Evolutionary conservation across 2,888 invertebrate species (phyloP), one percentile per base, ranked within the genome.

Genomic region (Nomada goodeniana): DNA sequence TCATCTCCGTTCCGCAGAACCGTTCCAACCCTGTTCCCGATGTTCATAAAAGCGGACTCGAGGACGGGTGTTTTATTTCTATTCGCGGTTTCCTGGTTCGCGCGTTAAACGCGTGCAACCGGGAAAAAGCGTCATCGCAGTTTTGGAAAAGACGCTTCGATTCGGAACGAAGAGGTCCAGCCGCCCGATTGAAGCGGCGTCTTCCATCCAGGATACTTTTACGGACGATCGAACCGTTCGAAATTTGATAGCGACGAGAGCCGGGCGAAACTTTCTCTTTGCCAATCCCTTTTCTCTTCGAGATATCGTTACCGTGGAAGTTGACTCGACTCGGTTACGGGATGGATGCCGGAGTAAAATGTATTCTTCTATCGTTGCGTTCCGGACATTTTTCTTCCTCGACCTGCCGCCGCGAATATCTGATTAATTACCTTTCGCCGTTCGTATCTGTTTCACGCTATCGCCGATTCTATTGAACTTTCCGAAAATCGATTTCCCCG

Each of bases 151-250:
- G 78, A 47, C n/a, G 63, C 52, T 64, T 77, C 64, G 18, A 64
- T 69, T 50, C 15, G 53, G 36, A 57, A n/a, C 44, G 26, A 13
- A 18, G 55, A 2, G 53, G n/a, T 18, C 10, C 23, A 29, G 76
- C 44, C 26, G 70, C 42, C 60, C 53, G 65, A 23, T 70, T 26
- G 68, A 72, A 72, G 71, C 70, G 69, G 7, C 42, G 7, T 1
- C 76, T 29, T 69, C 65, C 53, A 69, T 59, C 20, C 65, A 59
- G 67, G 84, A 76, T 86, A 78, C 80, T 86, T 86, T 86, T 73
- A 77, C 72, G 50, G 75, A n/a, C 72, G 75, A 57, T 73, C 76
- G 55, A 80, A 73, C 65, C 60, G 52, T 23, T 71, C 36, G 77
- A 81, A 78, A 84, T 71, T 73, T 78, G 84, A 84, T 76, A 74